Base-by-base conservation (phyloP, 2,888 invertebrate genomes). In the Smittia sp. region DNA sequence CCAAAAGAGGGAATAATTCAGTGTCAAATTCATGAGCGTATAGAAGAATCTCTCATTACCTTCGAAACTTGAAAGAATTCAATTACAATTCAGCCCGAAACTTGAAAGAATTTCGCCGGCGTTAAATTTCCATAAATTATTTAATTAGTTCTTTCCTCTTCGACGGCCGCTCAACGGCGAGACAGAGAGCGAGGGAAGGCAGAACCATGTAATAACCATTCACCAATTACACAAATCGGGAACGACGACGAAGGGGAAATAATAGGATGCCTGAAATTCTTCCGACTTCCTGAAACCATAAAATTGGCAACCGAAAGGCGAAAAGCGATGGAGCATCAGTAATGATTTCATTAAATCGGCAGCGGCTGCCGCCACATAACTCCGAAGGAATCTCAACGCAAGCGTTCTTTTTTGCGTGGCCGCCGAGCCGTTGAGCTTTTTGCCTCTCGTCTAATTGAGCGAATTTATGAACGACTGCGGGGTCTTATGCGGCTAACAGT, bases 241-340 rank as follows among this genome's bases (percentile, higher is more conserved):
- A 25, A 25, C 20, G n/a, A 4, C 6, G 6, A 18, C 18, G 4
- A 63, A 63, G 63, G 39, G 66, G 66, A 66, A 66, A 66, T 20
- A 25, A 39, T 27, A n/a, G n/a, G 39, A 66, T 66, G 22, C 24
- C 27, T 63, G 32, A 39, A 66, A 66, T 39, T 66, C 18, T 66
- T 66, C 66, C 66, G 66, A 66, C 66, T 66, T 66, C 66, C 66
- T 66, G 66, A 66, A 25, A 7, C 9, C 63, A 63, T 63, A n/a
- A 27, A 63, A 63, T 13, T 27, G 20, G 20, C 15, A 58, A 58
- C 15, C 20, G 38, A 66, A 39, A 66, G 18, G 7, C 62, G 22
- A 22, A 11, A 62, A 22, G 6, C 18, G 15, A 3, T 18, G 9
- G 15, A 25, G 15, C 25, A 7, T 65, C 65, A n/a, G n/a, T 66